Conservation (phyloP, 2,888 invertebrate genomes). For the Lamellibrachia satsuma region DNA sequence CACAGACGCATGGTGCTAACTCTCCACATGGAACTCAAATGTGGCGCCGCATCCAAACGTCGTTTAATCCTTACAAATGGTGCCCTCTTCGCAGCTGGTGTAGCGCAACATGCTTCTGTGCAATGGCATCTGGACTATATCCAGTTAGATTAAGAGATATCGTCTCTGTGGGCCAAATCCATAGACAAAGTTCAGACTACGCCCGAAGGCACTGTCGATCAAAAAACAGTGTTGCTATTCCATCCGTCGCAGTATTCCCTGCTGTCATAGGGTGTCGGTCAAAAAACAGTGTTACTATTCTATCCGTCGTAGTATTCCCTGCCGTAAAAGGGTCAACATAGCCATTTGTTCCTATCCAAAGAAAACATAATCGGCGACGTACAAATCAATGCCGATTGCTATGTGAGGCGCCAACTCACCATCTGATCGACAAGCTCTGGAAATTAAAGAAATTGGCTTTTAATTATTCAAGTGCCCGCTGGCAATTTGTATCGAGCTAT, state of each 20-base stretch:
- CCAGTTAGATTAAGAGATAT: conserved; percentile 12
- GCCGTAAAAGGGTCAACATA: not conserved
- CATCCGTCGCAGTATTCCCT: not conserved
- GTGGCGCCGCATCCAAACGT: not conserved
- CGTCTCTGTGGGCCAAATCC: not conserved
- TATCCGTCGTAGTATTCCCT: not conserved
- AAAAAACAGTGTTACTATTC: not conserved
- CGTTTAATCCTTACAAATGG: not conserved
- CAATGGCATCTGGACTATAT: not conserved
- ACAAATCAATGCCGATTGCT: not conserved
- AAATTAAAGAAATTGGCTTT: not conserved
- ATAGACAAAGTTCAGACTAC: not conserved
- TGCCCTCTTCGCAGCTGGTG: not conserved
- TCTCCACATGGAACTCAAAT: not conserved
- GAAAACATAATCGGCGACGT: not conserved
- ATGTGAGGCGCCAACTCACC: not conserved
- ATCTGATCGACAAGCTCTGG: not conserved
- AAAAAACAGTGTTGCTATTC: not conserved
- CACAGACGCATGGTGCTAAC: not conserved
- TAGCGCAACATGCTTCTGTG: not conserved
- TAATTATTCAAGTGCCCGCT: not conserved
- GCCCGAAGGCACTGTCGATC: not conserved
- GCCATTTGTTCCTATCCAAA: not conserved
- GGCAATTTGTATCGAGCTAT: not conserved
- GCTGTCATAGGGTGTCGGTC: not conserved